These are phyloP conservation scores for Dreissena rostriformis DNA, from an alignment of 1,140 invertebrate species.

Conservation along the genomic window DNA sequence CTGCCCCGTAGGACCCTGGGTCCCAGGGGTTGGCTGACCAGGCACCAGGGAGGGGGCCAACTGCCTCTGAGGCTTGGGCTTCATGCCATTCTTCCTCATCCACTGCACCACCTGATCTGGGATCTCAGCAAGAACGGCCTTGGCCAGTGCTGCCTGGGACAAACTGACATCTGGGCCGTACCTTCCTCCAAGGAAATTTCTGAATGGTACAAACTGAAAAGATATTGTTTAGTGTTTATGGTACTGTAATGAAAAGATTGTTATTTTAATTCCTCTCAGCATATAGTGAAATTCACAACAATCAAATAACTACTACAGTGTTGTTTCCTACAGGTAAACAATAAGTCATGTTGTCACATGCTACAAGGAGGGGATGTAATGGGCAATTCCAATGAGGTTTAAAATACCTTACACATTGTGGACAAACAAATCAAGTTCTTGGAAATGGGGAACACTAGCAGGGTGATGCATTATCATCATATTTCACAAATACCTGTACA, in stretches of 20 bases:
- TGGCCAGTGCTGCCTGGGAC: slow-evolving; percentile 82
- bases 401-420: too few species aligned
- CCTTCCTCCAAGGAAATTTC: slow-evolving; percentile 78
- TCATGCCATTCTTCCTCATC: slow-evolving; percentile 84
- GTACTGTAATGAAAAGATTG: neutral
- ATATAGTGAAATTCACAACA: too few species aligned
- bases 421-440: too few species aligned
- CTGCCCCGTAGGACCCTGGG: neutral
- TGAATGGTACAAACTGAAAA: slow-evolving; percentile 84
- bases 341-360: too few species aligned
- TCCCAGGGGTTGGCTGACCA: neutral
- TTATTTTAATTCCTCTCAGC: too few species aligned
- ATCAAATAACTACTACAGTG: too few species aligned
- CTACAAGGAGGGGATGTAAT: too few species aligned
- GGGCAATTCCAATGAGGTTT: too few species aligned
- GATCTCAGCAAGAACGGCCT: slow-evolving; percentile 85
- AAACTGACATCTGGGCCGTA: slow-evolving; percentile 62
- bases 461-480: too few species aligned
- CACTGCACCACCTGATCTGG: slow-evolving; percentile 85
- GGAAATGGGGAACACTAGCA: too few species aligned
- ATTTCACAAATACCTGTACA: slow-evolving; percentile 78
- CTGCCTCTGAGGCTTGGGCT: slow-evolving; percentile 75
- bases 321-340: too few species aligned
- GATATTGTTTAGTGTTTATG: slow-evolving; percentile 3
- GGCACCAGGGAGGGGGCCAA: neutral